phyloP scores from a whole-genome alignment of 2,888 invertebrate species.

The Invenusta paracnida region DNA sequence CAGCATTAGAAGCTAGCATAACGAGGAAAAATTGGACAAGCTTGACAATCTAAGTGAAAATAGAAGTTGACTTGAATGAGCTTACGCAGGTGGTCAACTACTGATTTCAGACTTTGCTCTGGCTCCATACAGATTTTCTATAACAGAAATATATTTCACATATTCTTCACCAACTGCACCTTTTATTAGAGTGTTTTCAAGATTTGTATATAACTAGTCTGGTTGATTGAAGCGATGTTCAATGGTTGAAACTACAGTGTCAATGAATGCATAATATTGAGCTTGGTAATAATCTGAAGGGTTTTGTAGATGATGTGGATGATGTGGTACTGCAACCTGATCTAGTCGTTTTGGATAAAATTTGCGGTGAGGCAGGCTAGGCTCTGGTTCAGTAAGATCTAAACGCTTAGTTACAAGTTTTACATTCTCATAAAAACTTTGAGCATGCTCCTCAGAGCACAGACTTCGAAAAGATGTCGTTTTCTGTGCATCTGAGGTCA shows the following conservation, averaged over 20 bases:
- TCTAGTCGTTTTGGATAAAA: neutral
- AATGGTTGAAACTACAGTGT: constrained; percentile 19
- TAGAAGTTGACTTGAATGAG: neutral
- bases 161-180: constrained; percentile 13
- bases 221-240: constrained; percentile 6
- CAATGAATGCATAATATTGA: constrained; percentile 2
- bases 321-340: neutral
- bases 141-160: neutral
- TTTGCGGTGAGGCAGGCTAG: neutral
- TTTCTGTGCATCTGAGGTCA: neutral
- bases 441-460: neutral
- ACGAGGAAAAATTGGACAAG: neutral
- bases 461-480: neutral
- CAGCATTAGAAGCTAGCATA: neutral
- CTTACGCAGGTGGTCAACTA: constrained; percentile 1
- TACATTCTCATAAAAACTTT: neutral
- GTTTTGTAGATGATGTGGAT: constrained; percentile 18
- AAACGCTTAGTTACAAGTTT: neutral
- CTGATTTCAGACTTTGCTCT: neutral
- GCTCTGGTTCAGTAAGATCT: neutral
- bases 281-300: neutral
- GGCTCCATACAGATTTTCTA: neutral
- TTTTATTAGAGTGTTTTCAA: constrained; percentile 13
- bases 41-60: constrained; percentile 2
- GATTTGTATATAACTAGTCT: constrained; percentile 15